Conservation (phyloP, 2,797 vertebrate species). For the Mormyrops boulengeri region DNA sequence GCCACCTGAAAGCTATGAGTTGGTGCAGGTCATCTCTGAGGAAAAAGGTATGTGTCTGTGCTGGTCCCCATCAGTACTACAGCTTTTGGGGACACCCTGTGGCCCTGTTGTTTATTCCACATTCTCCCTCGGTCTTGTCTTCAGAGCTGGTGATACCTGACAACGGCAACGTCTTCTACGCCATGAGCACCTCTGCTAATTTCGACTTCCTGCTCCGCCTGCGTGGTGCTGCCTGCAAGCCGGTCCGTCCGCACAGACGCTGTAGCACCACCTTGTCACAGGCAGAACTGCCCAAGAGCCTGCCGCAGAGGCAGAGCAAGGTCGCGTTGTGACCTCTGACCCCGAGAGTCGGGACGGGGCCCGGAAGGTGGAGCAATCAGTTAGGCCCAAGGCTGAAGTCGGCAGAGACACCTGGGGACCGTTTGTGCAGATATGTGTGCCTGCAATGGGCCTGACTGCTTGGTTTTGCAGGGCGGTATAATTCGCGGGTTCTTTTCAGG, state of each 20-base stretch:
- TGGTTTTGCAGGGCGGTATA: not conserved
- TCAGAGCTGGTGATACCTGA: slow-evolving; percentile 84
- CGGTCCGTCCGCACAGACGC: slow-evolving; percentile 64
- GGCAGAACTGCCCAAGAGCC: slow-evolving; percentile 62
- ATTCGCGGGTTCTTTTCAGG: not conserved
- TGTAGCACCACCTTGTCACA: slow-evolving; percentile 70
- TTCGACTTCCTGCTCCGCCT: slow-evolving; percentile 84
- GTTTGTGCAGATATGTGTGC: not conserved
- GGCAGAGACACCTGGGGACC: not conserved
- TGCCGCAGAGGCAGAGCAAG: slow-evolving; percentile 73
- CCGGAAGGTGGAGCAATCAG: not conserved
- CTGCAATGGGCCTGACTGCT: not conserved
- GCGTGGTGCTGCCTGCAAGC: slow-evolving; percentile 52
- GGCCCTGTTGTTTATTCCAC: not conserved
- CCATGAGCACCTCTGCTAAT: slow-evolving; percentile 88
- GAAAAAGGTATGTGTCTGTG: slow-evolving; percentile 79
- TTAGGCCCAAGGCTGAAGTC: not conserved
- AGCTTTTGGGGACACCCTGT: not conserved
- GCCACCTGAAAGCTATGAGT: slow-evolving; percentile 71
- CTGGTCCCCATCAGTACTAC: not conserved
- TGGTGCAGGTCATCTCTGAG: slow-evolving; percentile 88
- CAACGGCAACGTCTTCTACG: slow-evolving; percentile 87
- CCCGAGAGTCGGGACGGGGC: not conserved
- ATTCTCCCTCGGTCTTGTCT: slow-evolving; percentile 15
- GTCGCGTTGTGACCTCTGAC: slow-evolving; percentile 65